Percentiles rank a stretch among this genome's conserved stretches.
phyloP scores from a whole-genome alignment of 2,797 vertebrate species.

The Rousettus madagascariensis region DNA sequence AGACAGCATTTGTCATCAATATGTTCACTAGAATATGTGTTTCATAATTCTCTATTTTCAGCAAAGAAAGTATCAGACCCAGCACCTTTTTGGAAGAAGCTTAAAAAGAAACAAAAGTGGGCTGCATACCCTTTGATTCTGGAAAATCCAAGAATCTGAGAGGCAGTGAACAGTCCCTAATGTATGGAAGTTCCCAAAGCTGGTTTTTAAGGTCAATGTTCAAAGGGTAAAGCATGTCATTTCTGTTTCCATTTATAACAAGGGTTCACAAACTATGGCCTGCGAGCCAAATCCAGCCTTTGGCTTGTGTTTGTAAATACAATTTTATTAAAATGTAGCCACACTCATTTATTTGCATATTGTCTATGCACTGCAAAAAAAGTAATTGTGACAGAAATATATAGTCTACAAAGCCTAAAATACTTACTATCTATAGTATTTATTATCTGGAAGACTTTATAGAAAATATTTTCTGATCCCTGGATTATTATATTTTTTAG shows the following conservation, averaged over 20 bases:
- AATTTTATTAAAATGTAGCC: slow-evolving; percentile 9
- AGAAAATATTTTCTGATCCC: slow-evolving; percentile 34
- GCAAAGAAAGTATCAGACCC: not conserved
- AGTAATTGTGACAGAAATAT: slow-evolving; percentile 22
- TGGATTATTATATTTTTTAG: slow-evolving; percentile 54
- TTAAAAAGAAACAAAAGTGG: not conserved
- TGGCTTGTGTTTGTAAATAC: slow-evolving; percentile 43
- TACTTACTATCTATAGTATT: slow-evolving; percentile 42
- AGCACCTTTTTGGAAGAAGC: not conserved
- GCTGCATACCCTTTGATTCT: not conserved
- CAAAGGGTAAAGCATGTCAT: not conserved
- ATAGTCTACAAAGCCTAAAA: slow-evolving; percentile 33
- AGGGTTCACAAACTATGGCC: not conserved
- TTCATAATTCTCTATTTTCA: not conserved
- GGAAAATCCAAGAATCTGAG: not conserved
- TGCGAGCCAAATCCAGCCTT: not conserved
- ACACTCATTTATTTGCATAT: not conserved
- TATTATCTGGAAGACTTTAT: slow-evolving; percentile 14
- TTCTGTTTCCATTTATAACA: slow-evolving; percentile 22
- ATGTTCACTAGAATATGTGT: not conserved
- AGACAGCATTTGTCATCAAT: not conserved
- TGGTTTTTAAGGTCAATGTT: not conserved
- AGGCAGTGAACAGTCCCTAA: not conserved
- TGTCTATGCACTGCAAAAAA: not conserved
- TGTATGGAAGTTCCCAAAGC: not conserved